Conservation (phyloP, 2,797 vertebrate species). For the Luscinia luscinia region DNA sequence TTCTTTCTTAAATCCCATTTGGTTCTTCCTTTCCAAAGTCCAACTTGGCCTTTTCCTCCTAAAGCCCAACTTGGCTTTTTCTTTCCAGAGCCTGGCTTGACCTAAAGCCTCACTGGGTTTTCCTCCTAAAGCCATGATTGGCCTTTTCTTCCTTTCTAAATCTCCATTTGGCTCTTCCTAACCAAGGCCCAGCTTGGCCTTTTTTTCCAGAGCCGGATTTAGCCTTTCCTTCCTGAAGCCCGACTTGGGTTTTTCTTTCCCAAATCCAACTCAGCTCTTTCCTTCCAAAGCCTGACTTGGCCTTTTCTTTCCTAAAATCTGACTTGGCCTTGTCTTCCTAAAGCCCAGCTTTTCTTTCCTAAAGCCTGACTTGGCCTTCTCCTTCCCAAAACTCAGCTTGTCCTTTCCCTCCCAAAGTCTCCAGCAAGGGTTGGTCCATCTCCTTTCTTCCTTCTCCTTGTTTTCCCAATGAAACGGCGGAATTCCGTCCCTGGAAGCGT, state of each 20-base stretch:
- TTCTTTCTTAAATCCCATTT: neutral
- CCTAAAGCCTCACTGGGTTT: too few relatives aligned
- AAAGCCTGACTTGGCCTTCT: neutral
- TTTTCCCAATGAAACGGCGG: rapidly evolving
- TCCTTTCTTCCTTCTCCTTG: too few relatives aligned
- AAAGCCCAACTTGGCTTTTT: neutral
- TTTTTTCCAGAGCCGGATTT: rapidly evolving
- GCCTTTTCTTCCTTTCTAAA: too few relatives aligned
- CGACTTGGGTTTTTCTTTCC: neutral
- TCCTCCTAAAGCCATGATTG: too few relatives aligned
- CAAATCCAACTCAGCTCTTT: too few relatives aligned
- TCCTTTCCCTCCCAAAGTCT: neutral
- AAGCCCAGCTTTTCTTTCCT: neutral
- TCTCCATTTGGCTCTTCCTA: neutral
- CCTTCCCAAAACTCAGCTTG: neutral
- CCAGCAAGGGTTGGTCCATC: too few relatives aligned
- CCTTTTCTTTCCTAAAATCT: neutral
- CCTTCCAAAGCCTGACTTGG: too few relatives aligned
- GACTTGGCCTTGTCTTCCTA: neutral
- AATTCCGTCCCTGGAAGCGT: rapidly evolving
- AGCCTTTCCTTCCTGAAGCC: neutral
- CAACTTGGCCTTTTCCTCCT: rapidly evolving
- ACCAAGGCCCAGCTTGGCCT: neutral
- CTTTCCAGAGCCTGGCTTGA: rapidly evolving
- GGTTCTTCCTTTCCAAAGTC: neutral